Evolutionary conservation across 2,113 vertebrate species (phyloP).

Genomic region (Trogon melanurus): DNA sequence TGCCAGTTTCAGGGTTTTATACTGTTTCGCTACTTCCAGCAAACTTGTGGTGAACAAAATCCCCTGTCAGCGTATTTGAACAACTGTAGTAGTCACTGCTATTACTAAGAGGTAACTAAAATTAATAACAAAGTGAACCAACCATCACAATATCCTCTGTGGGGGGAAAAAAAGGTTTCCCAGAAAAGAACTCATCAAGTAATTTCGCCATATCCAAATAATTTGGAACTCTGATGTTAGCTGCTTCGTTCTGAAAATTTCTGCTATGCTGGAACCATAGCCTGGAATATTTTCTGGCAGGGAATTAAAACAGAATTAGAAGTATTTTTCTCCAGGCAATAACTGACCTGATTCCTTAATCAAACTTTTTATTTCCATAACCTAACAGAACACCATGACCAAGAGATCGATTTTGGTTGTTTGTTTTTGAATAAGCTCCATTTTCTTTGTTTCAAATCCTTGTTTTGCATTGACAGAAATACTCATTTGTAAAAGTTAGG

Average conservation of each 20-base stretch:
- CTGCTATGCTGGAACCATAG: neutral
- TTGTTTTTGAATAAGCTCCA: neutral
- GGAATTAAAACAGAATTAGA: conserved; percentile 8
- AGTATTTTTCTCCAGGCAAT: conserved; percentile 41
- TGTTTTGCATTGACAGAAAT: neutral
- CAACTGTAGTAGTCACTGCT: neutral
- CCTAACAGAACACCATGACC: neutral
- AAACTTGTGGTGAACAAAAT: neutral
- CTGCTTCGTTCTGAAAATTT: neutral
- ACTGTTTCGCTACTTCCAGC: neutral
- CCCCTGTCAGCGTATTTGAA: neutral
- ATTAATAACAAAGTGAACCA: neutral
- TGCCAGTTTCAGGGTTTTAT: neutral
- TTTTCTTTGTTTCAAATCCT: neutral
- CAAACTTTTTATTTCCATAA: neutral
- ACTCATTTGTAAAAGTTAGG: neutral
- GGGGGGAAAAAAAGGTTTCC: neutral
- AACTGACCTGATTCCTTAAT: conserved; percentile 38
- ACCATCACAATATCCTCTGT: neutral
- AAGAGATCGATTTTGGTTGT: neutral
- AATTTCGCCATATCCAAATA: neutral
- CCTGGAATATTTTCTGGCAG: conserved; percentile 16
- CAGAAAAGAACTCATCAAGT: neutral
- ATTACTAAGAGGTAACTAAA: neutral
- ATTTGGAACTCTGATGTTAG: neutral